Evolutionary conservation across 2,888 invertebrate species (phyloP).

Genomic region (Conus canariensis): DNA sequence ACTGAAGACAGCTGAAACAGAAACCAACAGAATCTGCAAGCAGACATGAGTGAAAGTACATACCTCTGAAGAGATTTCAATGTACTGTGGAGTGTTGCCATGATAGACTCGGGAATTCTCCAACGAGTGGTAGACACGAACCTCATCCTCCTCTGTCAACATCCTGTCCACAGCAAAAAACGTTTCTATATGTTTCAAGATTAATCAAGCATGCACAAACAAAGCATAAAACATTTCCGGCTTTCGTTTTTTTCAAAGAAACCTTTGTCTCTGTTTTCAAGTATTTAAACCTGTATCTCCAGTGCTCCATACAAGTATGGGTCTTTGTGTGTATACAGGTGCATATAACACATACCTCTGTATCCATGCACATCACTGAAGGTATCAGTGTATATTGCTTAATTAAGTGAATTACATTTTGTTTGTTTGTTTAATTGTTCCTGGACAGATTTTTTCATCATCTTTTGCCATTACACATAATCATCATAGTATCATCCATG

Average conservation of each 20-base stretch:
- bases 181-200: background rate
- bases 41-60: background rate
- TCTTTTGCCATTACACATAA: no score
- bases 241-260: no score
- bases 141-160: conserved; percentile 81
- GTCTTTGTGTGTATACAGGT: background rate
- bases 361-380: no score
- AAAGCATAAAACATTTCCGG: background rate
- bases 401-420: no score
- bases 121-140: conserved; percentile 88
- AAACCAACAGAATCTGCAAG: no score
- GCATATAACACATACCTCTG: background rate
- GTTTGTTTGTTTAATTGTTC: no score
- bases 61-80: conserved; percentile 86
- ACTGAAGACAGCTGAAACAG: no score
- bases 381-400: no score
- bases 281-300: background rate
- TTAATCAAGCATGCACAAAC: background rate
- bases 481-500: no score
- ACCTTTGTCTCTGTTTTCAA: no score
- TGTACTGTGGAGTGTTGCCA: conserved; percentile 87
- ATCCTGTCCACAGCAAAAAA: conserved; percentile 61
- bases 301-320: background rate
- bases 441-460: no score
- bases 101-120: conserved; percentile 94